These are phyloP conservation scores for Perdita meconis DNA, from an alignment of 2,888 invertebrate species.

Conservation along the genomic window DNA sequence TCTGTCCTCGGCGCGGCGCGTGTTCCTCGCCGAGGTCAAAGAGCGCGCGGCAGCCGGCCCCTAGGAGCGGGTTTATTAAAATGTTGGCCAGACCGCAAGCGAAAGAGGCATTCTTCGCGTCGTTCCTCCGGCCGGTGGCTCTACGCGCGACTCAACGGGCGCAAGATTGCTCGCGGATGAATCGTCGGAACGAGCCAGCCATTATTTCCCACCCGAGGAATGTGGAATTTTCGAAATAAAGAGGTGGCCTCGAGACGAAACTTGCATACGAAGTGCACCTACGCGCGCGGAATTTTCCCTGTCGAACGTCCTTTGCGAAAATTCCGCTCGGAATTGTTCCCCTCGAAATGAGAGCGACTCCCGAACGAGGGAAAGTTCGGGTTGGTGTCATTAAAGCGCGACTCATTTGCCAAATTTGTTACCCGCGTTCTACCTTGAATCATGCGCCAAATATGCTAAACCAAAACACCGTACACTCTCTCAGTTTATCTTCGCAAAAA, in stretches of 20 bases:
- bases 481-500: too few relatives aligned
- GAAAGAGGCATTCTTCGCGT: conserved; percentile 57
- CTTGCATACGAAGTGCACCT: conserved; percentile 73
- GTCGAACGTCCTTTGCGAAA: conserved; percentile 39
- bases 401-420: too few relatives aligned
- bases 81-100: conserved; percentile 27
- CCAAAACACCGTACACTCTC: too few relatives aligned
- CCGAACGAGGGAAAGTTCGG: background rate
- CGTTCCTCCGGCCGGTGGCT: conserved; percentile 31
- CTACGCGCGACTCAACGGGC: conserved; percentile 30
- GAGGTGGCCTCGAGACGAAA: conserved; percentile 70
- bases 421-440: too few relatives aligned
- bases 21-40: background rate
- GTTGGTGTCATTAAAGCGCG: background rate
- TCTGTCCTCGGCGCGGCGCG: background rate
- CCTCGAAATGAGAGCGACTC: background rate
- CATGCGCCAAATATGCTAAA: too few relatives aligned
- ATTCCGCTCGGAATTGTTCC: conserved; percentile 46
- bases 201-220: conserved; percentile 68
- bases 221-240: conserved; percentile 80
- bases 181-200: conserved; percentile 61
- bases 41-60: background rate
- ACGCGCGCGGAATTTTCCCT: conserved; percentile 63
- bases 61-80: conserved; percentile 50
- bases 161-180: conserved; percentile 65